Evolutionary conservation across 1,140 invertebrate genomes (phyloP).

Genomic region (Whitmania pigra): DNA sequence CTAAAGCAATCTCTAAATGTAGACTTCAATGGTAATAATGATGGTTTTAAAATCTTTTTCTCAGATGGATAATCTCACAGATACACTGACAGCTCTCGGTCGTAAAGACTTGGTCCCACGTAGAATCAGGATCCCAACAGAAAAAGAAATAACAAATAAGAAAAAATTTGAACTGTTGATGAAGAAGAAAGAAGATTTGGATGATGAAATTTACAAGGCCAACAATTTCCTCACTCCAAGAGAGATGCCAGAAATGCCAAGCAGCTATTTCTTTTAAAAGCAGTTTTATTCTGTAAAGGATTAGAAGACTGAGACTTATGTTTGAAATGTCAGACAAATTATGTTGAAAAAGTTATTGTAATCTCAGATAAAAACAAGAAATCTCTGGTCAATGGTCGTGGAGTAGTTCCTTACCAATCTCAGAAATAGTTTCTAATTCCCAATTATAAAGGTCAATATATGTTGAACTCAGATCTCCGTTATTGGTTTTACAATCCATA

Average conservation of each 20-base stretch:
- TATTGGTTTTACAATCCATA: too few relatives aligned
- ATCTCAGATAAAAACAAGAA: too few relatives aligned
- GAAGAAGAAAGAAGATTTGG: neutral
- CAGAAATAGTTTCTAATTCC: too few relatives aligned
- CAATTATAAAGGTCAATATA: too few relatives aligned
- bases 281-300: too few relatives aligned
- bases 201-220: neutral
- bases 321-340: too few relatives aligned
- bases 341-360: too few relatives aligned
- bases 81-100: neutral
- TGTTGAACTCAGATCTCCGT: too few relatives aligned
- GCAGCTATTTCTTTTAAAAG: neutral
- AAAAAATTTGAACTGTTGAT: neutral
- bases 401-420: too few relatives aligned
- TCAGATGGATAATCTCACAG: neutral
- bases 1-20: neutral
- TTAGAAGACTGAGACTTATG: too few relatives aligned
- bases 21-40: neutral
- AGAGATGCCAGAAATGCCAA: neutral
- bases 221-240: conserved; percentile 5
- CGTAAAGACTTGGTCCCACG: neutral
- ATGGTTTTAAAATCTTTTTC: neutral
- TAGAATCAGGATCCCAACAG: neutral
- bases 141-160: neutral
- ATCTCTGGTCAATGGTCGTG: too few relatives aligned